Conservation (phyloP, 2,888 invertebrate genomes). For the Labia minor region DNA sequence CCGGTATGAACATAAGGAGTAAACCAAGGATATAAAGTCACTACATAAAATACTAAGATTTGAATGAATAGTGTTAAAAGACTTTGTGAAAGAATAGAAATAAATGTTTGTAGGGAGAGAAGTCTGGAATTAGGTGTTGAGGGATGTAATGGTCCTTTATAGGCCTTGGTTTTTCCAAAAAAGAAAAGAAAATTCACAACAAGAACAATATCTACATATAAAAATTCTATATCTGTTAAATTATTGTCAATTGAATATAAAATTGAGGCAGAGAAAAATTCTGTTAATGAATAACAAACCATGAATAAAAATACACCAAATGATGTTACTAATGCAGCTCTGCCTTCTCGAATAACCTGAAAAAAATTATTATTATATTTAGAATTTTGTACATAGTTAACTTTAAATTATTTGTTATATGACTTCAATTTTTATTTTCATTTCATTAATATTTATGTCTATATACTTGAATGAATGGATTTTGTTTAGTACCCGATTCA, state of each 20-base stretch:
- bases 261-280: slow-evolving; percentile 44
- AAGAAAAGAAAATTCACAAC: slow-evolving; percentile 51
- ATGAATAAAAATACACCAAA: slow-evolving; percentile 55
- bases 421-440: too few species aligned
- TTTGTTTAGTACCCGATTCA: too few species aligned
- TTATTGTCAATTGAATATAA: slow-evolving; percentile 52
- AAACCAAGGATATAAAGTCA: slow-evolving; percentile 46
- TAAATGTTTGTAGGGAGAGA: slow-evolving; percentile 41
- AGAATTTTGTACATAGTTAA: too few species aligned
- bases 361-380: background rate
- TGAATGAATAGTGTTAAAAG: slow-evolving; percentile 41
- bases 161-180: slow-evolving; percentile 51
- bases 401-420: too few species aligned
- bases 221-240: slow-evolving; percentile 50
- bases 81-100: slow-evolving; percentile 45
- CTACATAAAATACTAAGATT: slow-evolving; percentile 38
- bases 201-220: slow-evolving; percentile 54
- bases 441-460: too few species aligned
- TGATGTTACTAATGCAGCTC: slow-evolving; percentile 47
- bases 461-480: too few species aligned
- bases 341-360: slow-evolving; percentile 36
- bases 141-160: slow-evolving; percentile 37
- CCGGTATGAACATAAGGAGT: slow-evolving; percentile 35
- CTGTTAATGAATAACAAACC: slow-evolving; percentile 48
- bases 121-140: slow-evolving; percentile 46